A percentile compares a stretch with the other conserved stretches of the same genome.
These are phyloP conservation scores for Grammomys surdaster DNA, from an alignment of 2,113 vertebrate species.

Conservation along the genomic window DNA sequence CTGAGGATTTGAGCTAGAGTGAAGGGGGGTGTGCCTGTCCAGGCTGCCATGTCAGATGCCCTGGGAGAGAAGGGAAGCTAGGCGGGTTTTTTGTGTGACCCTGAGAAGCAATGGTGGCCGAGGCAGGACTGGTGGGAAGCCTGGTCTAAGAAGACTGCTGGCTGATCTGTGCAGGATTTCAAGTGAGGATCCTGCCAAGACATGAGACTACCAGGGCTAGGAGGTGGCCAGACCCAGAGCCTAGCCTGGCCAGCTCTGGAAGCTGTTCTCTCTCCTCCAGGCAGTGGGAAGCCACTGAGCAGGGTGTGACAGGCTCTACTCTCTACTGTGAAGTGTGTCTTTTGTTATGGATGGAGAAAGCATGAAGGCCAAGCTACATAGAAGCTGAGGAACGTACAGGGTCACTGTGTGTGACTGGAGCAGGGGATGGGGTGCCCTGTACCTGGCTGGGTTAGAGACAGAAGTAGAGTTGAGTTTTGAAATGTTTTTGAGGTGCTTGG, in stretches of 20 bases:
- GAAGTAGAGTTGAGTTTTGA: neutral
- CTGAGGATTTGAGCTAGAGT: neutral
- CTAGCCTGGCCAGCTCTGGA: neutral
- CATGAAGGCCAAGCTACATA: neutral
- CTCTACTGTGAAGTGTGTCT: neutral
- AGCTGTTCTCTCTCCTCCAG: neutral
- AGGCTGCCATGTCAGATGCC: neutral
- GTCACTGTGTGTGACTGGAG: neutral
- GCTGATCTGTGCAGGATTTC: neutral
- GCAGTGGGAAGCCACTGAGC: constrained; percentile 54
- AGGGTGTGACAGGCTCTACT: constrained; percentile 20
- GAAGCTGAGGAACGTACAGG: neutral
- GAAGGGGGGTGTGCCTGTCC: neutral
- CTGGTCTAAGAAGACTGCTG: neutral
- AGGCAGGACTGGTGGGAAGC: neutral
- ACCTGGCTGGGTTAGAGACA: neutral
- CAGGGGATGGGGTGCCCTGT: neutral
- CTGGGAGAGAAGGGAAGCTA: neutral
- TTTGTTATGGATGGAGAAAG: neutral
- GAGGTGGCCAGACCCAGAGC: neutral
- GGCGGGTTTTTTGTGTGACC: neutral
- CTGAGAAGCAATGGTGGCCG: neutral
- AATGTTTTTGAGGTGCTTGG: neutral
- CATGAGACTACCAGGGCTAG: neutral
- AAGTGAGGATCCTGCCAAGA: neutral